Conservation (phyloP, 1,140 invertebrate species). For the Brachionus asplanchnoidis region DNA sequence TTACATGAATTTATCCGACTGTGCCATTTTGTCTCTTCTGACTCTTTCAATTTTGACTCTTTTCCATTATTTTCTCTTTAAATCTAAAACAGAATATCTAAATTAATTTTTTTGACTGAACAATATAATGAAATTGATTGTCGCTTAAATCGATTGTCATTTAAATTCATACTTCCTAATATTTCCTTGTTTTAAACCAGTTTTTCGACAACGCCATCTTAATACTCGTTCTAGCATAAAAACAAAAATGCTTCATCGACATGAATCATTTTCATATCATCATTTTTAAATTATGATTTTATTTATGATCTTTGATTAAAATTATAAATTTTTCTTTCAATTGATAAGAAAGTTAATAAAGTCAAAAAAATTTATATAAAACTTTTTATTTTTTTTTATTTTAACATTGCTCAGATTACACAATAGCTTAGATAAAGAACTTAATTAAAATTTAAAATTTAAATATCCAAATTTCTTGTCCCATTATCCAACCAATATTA, state of each 20-base stretch:
- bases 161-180: background rate
- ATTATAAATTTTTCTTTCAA: background rate
- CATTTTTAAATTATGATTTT: background rate
- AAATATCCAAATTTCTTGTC: no score
- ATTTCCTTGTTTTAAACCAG: background rate
- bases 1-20: background rate
- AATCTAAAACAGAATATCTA: background rate
- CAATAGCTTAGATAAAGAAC: background rate
- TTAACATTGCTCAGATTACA: background rate
- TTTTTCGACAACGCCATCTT: background rate
- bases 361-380: background rate
- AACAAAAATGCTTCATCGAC: background rate
- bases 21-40: background rate
- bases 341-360: conserved; percentile 1
- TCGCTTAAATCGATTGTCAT: background rate
- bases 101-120: background rate
- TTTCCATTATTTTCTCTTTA: no score
- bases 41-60: background rate
- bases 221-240: background rate
- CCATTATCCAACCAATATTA: background rate
- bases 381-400: background rate
- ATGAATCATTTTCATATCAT: background rate
- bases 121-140: background rate
- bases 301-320: background rate
- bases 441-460: no score